These are phyloP conservation scores for Caenorhabditis sinica DNA, from an alignment of 2,888 invertebrate species.

Conservation along the genomic window DNA sequence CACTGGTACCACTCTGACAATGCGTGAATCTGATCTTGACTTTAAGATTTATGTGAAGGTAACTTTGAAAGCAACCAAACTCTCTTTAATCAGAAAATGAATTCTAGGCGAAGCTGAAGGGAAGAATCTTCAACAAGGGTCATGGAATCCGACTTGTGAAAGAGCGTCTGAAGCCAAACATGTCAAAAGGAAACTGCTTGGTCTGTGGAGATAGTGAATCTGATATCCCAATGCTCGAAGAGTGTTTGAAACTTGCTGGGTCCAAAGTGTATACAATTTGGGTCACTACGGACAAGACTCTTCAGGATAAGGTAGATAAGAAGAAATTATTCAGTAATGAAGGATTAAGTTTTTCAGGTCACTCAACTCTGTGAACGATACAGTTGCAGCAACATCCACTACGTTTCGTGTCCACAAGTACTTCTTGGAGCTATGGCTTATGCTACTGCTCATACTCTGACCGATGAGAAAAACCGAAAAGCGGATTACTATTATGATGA, in stretches of 20 bases:
- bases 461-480: conserved; percentile 40
- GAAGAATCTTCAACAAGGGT: conserved; percentile 80
- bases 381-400: conserved; percentile 73
- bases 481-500: conserved; percentile 45
- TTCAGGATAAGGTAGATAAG: conserved; percentile 65
- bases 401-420: conserved; percentile 79
- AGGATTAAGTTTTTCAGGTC: too few species aligned
- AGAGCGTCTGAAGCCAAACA: conserved; percentile 74
- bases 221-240: conserved; percentile 81
- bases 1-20: conserved; percentile 70
- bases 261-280: conserved; percentile 77
- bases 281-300: conserved; percentile 74
- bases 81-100: background rate
- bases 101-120: conserved; percentile 71
- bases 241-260: conserved; percentile 75
- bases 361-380: conserved; percentile 69
- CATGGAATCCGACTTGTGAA: conserved; percentile 77
- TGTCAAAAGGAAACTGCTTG: conserved; percentile 75
- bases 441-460: conserved; percentile 76
- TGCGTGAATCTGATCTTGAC: conserved; percentile 78
- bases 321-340: too few species aligned
- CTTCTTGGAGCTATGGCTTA: conserved; percentile 81
- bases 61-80: background rate
- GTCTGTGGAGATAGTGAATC: conserved; percentile 81
- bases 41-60: conserved; percentile 80